Conservation (phyloP, 1,140 invertebrate species). For the Euglossa dilemma region DNA sequence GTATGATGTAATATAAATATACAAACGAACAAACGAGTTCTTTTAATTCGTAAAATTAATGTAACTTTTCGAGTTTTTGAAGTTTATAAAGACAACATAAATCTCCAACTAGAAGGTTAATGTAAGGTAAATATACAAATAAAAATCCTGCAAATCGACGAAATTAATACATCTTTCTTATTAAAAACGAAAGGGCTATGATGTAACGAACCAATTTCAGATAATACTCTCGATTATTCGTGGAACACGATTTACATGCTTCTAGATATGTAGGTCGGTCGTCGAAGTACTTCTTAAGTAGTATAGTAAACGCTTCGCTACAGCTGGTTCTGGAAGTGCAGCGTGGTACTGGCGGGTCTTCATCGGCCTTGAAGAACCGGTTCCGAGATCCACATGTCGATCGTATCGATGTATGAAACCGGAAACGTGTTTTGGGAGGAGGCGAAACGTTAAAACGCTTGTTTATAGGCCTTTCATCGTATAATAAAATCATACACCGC, state of each 20-base stretch:
- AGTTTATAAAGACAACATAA: too few species aligned
- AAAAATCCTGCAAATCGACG: not conserved
- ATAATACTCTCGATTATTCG: not conserved
- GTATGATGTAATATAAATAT: too few species aligned
- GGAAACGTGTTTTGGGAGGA: constrained; percentile 47
- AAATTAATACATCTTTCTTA: too few species aligned
- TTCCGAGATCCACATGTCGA: constrained; percentile 46
- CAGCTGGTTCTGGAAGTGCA: not conserved
- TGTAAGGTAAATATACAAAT: not conserved
- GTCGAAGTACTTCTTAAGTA: not conserved
- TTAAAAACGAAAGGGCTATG: not conserved
- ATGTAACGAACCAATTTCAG: too few species aligned
- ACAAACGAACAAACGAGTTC: too few species aligned
- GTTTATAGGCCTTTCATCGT: not conserved
- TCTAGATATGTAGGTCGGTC: constrained; percentile 19
- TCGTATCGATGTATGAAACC: constrained; percentile 49
- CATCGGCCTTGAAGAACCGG: constrained; percentile 59
- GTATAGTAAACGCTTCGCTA: not conserved
- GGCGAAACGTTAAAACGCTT: constrained; percentile 6
- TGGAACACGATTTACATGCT: not conserved
- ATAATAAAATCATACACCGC: not conserved
- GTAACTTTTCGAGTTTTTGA: too few species aligned
- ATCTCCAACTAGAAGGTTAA: too few species aligned
- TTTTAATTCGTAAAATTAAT: too few species aligned
- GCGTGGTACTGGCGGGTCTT: constrained; percentile 16